phyloP scores from a whole-genome alignment of 1,140 invertebrate species.

The Cydia splendana region DNA sequence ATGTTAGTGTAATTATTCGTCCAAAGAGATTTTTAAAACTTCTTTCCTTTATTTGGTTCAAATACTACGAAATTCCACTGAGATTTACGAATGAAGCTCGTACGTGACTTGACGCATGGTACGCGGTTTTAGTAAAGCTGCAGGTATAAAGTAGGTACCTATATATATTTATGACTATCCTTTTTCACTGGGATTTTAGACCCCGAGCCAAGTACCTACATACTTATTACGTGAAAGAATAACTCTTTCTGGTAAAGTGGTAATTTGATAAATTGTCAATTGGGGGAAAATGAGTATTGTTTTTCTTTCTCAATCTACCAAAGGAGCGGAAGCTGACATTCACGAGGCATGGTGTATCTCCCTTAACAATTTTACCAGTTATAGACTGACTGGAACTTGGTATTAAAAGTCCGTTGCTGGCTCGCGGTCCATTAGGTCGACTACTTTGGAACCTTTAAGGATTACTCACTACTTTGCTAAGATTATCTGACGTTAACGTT shows the following conservation, averaged over 20 bases:
- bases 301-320: too few species aligned
- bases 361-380: too few species aligned
- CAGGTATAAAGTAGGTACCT: not conserved
- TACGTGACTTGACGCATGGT: not conserved
- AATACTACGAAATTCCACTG: not conserved
- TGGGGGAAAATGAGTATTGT: too few species aligned
- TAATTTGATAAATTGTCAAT: too few species aligned
- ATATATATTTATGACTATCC: not conserved
- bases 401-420: too few species aligned
- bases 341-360: too few species aligned
- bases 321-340: too few species aligned
- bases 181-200: not conserved
- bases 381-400: too few species aligned
- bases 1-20: slow-evolving; percentile 22
- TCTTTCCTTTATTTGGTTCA: not conserved
- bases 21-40: slow-evolving; percentile 27
- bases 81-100: not conserved
- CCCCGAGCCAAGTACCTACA: too few species aligned
- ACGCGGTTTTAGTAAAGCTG: not conserved
- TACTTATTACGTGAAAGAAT: too few species aligned
- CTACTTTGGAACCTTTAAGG: slow-evolving; percentile 5
- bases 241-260: too few species aligned
- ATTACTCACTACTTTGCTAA: slow-evolving; percentile 18
- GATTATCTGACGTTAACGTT: slow-evolving; percentile 14
- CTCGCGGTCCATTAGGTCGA: not conserved